Conservation (phyloP, 2,113 vertebrate genomes). For the Ptychochromis oligacanthus region DNA sequence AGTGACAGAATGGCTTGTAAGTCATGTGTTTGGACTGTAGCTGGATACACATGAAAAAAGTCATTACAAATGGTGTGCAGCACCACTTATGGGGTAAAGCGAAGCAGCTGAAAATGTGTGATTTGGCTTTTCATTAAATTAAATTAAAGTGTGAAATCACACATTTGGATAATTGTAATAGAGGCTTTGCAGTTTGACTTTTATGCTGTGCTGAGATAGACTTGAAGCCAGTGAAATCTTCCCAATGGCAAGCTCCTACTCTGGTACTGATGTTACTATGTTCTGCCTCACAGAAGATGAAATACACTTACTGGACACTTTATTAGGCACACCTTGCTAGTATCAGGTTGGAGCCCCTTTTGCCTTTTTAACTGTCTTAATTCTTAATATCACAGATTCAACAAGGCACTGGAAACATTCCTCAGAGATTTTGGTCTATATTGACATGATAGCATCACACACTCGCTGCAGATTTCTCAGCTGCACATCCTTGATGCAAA, state of each 20-base stretch:
- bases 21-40: background rate
- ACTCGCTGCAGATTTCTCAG: background rate
- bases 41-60: background rate
- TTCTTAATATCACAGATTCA: background rate
- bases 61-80: constrained; percentile 22
- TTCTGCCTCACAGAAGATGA: background rate
- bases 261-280: background rate
- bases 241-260: background rate
- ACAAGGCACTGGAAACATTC: background rate
- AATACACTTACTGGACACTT: background rate
- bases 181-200: background rate
- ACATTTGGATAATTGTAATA: background rate
- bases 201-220: background rate
- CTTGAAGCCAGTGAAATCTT: background rate
- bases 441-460: background rate
- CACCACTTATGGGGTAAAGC: background rate
- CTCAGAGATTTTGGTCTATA: background rate
- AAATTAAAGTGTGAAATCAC: constrained; percentile 18
- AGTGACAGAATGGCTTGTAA: background rate
- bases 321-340: background rate
- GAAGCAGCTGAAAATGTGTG: background rate
- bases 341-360: background rate
- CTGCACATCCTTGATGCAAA: background rate
- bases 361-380: background rate
- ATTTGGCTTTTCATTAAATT: background rate